Conservation (phyloP, 2,113 vertebrate genomes). For the Axis porcinus region DNA sequence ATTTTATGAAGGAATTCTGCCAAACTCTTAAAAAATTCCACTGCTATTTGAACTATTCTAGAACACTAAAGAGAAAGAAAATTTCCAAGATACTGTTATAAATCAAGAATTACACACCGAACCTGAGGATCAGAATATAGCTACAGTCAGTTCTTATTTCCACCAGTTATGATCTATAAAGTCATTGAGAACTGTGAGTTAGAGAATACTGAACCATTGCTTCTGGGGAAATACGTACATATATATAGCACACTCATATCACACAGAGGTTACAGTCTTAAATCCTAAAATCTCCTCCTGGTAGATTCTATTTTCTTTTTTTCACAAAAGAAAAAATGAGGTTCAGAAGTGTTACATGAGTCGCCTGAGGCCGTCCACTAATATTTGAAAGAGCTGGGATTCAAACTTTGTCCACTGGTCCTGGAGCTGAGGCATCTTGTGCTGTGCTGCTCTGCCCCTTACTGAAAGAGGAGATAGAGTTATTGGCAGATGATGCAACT, state of each 20-base stretch:
- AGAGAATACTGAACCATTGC: not conserved
- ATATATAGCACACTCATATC: not conserved
- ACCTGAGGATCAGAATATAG: not conserved
- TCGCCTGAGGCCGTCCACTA: not conserved
- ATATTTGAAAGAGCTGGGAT: not conserved
- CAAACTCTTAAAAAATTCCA: not conserved
- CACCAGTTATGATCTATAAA: not conserved
- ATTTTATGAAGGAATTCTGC: not conserved
- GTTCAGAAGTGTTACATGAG: not conserved
- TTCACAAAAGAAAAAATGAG: not conserved
- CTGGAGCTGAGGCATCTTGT: too few species aligned
- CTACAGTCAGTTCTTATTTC: not conserved
- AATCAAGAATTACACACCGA: not conserved
- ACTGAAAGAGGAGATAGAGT: not conserved
- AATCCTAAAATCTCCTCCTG: not conserved
- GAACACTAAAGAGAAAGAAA: not conserved
- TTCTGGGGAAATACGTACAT: not conserved
- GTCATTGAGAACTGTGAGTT: not conserved
- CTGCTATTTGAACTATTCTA: not conserved
- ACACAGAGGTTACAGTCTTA: not conserved
- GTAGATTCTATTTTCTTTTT: not conserved
- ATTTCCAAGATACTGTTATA: not conserved
- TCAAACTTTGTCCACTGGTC: not conserved
- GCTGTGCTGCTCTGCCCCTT: not conserved
- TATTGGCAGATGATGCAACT: not conserved